A percentile compares a stretch with the other conserved stretches of the same genome.
phyloP scores from a whole-genome alignment of 2,113 vertebrate species.

The Acanthisitta chloris region DNA sequence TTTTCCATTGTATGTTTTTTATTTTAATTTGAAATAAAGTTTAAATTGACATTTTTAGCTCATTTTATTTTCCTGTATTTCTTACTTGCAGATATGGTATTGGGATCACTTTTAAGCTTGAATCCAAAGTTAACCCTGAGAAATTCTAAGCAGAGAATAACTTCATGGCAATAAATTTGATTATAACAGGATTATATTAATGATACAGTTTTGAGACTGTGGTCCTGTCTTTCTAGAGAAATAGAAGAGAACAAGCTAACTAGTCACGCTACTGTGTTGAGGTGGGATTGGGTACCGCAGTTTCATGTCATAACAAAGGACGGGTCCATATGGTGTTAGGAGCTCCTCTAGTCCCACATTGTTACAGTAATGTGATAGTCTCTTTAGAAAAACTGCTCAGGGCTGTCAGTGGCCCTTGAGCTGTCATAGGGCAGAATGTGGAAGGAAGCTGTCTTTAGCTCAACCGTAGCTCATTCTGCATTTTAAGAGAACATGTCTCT shows the following conservation, averaged over 20 bases:
- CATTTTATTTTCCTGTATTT: neutral
- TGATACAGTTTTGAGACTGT: neutral
- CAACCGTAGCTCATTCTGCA: neutral
- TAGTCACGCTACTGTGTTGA: neutral
- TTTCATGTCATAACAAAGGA: neutral
- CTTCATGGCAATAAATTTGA: neutral
- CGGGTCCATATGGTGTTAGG: neutral
- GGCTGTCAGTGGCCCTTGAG: neutral
- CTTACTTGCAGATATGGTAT: neutral
- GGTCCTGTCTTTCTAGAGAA: neutral
- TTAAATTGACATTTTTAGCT: neutral
- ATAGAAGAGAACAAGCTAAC: neutral
- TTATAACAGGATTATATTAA: neutral
- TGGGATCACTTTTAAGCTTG: neutral
- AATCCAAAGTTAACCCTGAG: neutral
- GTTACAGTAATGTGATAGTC: neutral
- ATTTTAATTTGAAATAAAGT: neutral
- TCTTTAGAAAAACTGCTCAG: neutral
- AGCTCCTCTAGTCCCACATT: neutral
- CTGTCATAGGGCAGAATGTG: rapidly evolving
- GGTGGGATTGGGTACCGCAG: neutral
- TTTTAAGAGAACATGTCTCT: neutral
- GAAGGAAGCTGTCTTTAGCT: neutral
- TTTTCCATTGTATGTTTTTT: neutral
- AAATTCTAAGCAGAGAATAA: neutral